phyloP scores from a whole-genome alignment of 2,888 invertebrate genomes.

The Sphecodes monilicornis region DNA sequence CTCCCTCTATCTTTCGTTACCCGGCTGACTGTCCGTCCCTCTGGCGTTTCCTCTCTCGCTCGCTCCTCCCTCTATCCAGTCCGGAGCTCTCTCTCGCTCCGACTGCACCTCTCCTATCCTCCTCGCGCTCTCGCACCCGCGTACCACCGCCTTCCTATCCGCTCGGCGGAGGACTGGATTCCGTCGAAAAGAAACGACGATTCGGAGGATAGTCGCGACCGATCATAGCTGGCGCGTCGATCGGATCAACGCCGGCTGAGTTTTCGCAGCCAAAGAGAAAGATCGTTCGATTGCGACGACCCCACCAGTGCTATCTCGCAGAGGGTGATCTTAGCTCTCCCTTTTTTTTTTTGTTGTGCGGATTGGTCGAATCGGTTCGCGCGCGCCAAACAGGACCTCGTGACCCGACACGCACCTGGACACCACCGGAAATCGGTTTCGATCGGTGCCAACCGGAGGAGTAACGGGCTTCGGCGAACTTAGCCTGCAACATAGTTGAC shows the following conservation, averaged over 20 bases:
- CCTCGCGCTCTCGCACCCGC: slow-evolving; percentile 54
- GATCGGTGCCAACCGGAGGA: neutral
- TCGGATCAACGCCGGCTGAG: slow-evolving; percentile 78
- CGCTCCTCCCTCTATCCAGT: slow-evolving; percentile 57
- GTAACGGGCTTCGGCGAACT: slow-evolving; percentile 1
- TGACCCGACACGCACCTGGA: neutral
- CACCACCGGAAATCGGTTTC: slow-evolving; percentile 9
- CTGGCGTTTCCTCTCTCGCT: slow-evolving; percentile 56
- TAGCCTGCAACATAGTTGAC: slow-evolving; percentile 25
- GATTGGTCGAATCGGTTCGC: neutral
- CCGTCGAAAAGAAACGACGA: slow-evolving; percentile 84
- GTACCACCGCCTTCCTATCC: slow-evolving; percentile 75
- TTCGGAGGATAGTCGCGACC: slow-evolving; percentile 84
- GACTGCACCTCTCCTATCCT: slow-evolving; percentile 51
- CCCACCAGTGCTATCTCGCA: neutral
- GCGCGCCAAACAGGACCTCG: neutral
- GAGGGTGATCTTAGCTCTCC: neutral
- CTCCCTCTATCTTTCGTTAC: slow-evolving; percentile 58
- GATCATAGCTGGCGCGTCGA: slow-evolving; percentile 84
- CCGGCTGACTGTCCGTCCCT: slow-evolving; percentile 63
- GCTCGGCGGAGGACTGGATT: slow-evolving; percentile 77
- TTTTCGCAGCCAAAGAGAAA: slow-evolving; percentile 8
- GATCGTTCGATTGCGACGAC: neutral
- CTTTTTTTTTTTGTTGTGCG: neutral
- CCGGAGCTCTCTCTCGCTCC: slow-evolving; percentile 61